Base-by-base conservation (phyloP, 2,113 vertebrate genomes). In the Scartelaos histophorus region DNA sequence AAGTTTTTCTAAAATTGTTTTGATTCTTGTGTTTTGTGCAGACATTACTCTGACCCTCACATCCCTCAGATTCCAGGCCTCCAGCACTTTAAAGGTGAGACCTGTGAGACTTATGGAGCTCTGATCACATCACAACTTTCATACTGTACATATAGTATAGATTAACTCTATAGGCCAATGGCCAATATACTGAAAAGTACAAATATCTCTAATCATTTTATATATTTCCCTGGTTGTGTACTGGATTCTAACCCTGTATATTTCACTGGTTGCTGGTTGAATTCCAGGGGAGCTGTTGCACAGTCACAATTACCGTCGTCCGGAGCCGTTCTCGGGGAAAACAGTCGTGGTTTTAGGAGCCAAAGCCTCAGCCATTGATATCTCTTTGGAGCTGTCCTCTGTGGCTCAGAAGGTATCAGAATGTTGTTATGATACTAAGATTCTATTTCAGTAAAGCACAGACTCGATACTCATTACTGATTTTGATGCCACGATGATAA, bases 1-100 rank as follows among this genome's bases (percentile, higher is more conserved):
- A 38, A 9, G n/a, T n/a, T 38, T 38, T 38, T 38, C 2, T 38
- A 38, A 43, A 43, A 10, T 7, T 43, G 16, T 19, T 17, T 66
- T 49, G 68, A 7, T 38, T 38, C 2, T 38, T 38, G 38, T 38
- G 38, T 43, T 43, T 43, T 24, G 5, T 73, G 21, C 69, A 95
- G 95, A 51, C 95, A 95, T 80, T 95, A 94, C 75, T 92, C 93
- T 0, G 81, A 91, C 45, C 94, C 94, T 6, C 82, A 90, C 79
- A 49, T 94, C 64, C 94, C 95, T 2, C 19, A 88, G 71, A 87
- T 95, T n/a, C 88, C 90, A 0, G 94, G 94, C n/a, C 73, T 95
- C 0, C 65, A 92, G 13, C 75, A 86, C 76, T 95, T 95, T 75
- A 92, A 92, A 92, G 94, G 94, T 94, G 47, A 51, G 47, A 76